These are phyloP conservation scores for Leptopilina myrica DNA, from an alignment of 2,888 invertebrate genomes.

Conservation along the genomic window DNA sequence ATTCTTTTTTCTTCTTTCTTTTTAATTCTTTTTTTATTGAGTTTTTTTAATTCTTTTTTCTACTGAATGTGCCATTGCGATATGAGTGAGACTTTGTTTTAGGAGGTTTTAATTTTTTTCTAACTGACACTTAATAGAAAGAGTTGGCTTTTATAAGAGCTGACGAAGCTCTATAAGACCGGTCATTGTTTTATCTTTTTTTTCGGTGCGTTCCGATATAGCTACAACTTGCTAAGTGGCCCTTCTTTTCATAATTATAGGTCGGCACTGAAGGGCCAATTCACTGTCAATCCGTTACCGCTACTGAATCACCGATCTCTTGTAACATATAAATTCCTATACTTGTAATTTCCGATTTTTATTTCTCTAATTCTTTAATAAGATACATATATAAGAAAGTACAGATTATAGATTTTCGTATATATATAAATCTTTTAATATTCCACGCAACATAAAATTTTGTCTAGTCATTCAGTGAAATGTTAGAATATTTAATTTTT, in stretches of 20 bases:
- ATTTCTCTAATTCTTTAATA: too few relatives aligned
- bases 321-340: background rate
- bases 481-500: too few relatives aligned
- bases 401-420: too few relatives aligned
- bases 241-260: constrained; percentile 64
- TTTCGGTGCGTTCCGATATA: constrained; percentile 45
- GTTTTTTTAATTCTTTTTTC: background rate
- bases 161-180: constrained; percentile 50
- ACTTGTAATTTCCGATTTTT: background rate
- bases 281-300: constrained; percentile 65
- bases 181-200: constrained; percentile 53
- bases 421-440: too few relatives aligned
- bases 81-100: background rate
- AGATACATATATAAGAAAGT: too few relatives aligned
- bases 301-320: constrained; percentile 58
- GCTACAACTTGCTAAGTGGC: constrained; percentile 62
- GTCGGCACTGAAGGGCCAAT: constrained; percentile 61
- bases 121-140: background rate
- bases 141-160: constrained; percentile 49
- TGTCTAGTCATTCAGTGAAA: too few relatives aligned
- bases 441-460: too few relatives aligned
- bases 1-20: too few relatives aligned
- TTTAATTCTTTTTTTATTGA: too few relatives aligned
- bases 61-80: background rate
- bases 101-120: background rate